Evolutionary conservation across 2,113 vertebrate species (phyloP), one percentile per base, ranked within the genome.

Genomic region (Tyrannus savana): DNA sequence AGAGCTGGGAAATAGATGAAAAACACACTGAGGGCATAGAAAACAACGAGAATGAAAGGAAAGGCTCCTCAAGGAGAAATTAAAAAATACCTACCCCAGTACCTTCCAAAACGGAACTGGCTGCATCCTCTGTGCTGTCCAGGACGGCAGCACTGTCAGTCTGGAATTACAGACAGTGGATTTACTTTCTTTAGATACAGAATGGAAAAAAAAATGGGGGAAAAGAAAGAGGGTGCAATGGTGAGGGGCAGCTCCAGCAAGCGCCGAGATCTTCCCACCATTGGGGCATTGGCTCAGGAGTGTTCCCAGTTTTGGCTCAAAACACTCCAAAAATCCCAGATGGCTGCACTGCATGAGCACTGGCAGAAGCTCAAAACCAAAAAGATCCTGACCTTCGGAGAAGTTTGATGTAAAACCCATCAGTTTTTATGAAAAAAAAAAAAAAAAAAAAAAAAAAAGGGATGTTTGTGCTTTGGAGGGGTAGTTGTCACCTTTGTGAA

Each of bases 141-240:
- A 99, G 98, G 98, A 99, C 98, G 98, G 99, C 98, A 93, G 99
- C 99, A 95, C 97, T 97, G 97, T 99, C 99, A 96, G 99, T 98
- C 99, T 99, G 98, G 78, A 98, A 97, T 64, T 89, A 95, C 91
- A 97, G 87, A 95, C 47, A 95, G 90, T 44, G 7, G 3, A 27
- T 91, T 93, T 87, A 89, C 23, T 82, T 86, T 60, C 23, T 52
- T 67, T 56, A 50, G 30, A 28, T 18, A 42, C 2, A 52, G 35
- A 8, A 62, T 3, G 13, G 2, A 14, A 8, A 39, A 47, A 79
- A 50, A n/a, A 9, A 16, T 11, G 0, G 3, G 3, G 18, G 18
- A 6, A 2, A 4, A 25, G 37, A 35, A 17, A 39, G 15, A 44
- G 6, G 12, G 6, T 33, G 37, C 13, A 5, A 27, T 2, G 71